These are phyloP conservation scores for Caradrina clavipalpis DNA, from an alignment of 2,888 invertebrate genomes.

Conservation along the genomic window DNA sequence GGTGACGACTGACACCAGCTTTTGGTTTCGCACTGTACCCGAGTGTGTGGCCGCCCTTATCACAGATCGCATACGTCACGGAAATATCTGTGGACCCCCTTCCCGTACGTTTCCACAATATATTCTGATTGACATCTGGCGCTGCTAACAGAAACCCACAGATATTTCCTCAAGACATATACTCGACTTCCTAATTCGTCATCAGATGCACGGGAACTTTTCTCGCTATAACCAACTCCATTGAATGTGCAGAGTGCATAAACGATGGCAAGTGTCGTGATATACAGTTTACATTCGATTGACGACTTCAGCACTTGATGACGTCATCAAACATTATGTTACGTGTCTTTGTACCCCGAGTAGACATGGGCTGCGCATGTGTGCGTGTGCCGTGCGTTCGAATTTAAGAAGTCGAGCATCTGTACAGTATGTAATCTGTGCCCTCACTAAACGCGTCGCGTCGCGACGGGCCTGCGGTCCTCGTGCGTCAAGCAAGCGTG, in stretches of 20 bases:
- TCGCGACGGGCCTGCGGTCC: conserved; percentile 56
- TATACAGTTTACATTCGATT: background rate
- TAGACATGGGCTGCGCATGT: conserved; percentile 24
- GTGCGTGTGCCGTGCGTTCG: conserved; percentile 19
- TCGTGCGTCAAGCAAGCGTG: conserved; percentile 49
- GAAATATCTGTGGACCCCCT: conserved; percentile 44
- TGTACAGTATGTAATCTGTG: conserved; percentile 52
- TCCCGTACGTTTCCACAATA: background rate
- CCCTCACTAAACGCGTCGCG: conserved; percentile 54
- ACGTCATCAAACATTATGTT: background rate
- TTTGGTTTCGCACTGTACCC: conserved; percentile 75
- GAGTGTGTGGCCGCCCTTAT: conserved; percentile 56
- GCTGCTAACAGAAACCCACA: conserved; percentile 13
- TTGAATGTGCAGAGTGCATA: background rate
- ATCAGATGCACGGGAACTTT: background rate
- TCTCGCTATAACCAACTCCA: background rate
- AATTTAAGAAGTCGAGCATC: conserved; percentile 41
- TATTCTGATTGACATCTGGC: background rate
- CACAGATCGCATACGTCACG: conserved; percentile 28
- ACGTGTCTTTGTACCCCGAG: background rate
- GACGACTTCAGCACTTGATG: background rate
- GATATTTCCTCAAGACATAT: conserved; percentile 41
- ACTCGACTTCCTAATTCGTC: conserved; percentile 41
- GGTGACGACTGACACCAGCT: conserved; percentile 83
- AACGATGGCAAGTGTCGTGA: background rate